Percentiles rank a stretch among this genome's conserved stretches.
phyloP scores from a whole-genome alignment of 2,113 vertebrate species.

The Felis catus region DNA sequence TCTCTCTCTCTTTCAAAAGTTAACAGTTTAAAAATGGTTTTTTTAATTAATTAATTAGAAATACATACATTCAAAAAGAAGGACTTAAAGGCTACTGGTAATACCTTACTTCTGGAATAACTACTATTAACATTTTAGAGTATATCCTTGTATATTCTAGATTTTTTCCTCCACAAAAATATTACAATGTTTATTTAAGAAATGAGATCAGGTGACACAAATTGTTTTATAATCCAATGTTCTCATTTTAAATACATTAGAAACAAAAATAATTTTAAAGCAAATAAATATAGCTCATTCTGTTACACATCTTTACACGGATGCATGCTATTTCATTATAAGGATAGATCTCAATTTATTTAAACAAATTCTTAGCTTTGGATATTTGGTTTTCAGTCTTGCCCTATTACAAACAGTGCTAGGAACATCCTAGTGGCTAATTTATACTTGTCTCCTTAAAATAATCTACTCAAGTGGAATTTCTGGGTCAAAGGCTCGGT shows the following conservation, averaged over 20 bases:
- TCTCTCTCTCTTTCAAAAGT: too few relatives aligned
- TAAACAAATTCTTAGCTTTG: neutral
- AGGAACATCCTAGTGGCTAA: neutral
- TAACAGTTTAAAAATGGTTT: too few relatives aligned
- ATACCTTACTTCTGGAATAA: neutral
- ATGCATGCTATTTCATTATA: neutral
- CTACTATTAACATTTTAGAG: neutral
- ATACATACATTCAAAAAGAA: neutral
- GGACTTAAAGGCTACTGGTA: neutral
- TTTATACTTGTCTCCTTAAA: neutral
- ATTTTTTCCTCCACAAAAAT: neutral
- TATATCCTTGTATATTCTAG: neutral
- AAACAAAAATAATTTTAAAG: slow-evolving; percentile 3
- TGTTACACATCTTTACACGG: neutral
- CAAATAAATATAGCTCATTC: neutral
- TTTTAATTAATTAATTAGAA: neutral
- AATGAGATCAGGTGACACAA: neutral
- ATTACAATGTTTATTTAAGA: slow-evolving; percentile 4
- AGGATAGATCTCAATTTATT: neutral
- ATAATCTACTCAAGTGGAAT: neutral
- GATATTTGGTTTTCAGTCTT: neutral
- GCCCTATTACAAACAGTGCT: neutral
- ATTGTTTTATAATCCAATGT: neutral
- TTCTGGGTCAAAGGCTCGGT: neutral
- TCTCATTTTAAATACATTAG: neutral